Conservation (phyloP, 2,888 invertebrate species). For the Agriopis leucophaearia region DNA sequence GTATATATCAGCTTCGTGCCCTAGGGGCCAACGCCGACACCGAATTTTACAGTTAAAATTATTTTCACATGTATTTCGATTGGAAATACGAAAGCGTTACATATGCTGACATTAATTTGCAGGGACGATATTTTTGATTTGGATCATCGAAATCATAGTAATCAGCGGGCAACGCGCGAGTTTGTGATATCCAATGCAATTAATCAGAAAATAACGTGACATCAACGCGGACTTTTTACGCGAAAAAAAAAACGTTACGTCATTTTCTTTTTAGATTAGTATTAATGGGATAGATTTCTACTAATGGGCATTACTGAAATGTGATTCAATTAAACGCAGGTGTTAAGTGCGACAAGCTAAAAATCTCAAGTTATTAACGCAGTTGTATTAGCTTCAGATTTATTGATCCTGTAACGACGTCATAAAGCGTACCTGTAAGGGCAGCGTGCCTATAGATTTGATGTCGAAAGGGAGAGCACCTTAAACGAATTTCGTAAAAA, state of each 20-base stretch:
- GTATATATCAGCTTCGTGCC: constrained; percentile 23
- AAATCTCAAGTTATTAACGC: constrained; percentile 46
- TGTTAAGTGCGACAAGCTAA: constrained; percentile 47
- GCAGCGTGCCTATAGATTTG: constrained; percentile 44
- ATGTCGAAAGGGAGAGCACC: constrained; percentile 43
- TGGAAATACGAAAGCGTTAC: constrained; percentile 32
- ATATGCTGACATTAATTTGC: constrained; percentile 44
- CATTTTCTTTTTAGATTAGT: constrained; percentile 20
- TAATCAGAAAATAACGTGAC: constrained; percentile 57
- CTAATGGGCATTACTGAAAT: constrained; percentile 46
- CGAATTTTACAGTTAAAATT: constrained; percentile 46
- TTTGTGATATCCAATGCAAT: constrained; percentile 57
- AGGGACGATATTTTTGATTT: constrained; percentile 42
- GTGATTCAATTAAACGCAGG: constrained; percentile 50
- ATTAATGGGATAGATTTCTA: constrained; percentile 18
- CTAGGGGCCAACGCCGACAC: constrained; percentile 39
- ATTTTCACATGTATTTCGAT: constrained; percentile 45
- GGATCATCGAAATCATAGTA: constrained; percentile 41
- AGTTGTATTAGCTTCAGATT: constrained; percentile 49
- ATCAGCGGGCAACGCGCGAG: constrained; percentile 47
- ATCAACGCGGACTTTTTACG: too few relatives aligned
- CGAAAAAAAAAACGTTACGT: constrained; percentile 9
- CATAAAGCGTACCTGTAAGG: constrained; percentile 51
- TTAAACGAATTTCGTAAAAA: constrained; percentile 48
- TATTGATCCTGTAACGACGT: constrained; percentile 53